These are phyloP conservation scores for Temnothorax curvispinosus DNA, from an alignment of 1,140 invertebrate genomes.

Conservation along the genomic window DNA sequence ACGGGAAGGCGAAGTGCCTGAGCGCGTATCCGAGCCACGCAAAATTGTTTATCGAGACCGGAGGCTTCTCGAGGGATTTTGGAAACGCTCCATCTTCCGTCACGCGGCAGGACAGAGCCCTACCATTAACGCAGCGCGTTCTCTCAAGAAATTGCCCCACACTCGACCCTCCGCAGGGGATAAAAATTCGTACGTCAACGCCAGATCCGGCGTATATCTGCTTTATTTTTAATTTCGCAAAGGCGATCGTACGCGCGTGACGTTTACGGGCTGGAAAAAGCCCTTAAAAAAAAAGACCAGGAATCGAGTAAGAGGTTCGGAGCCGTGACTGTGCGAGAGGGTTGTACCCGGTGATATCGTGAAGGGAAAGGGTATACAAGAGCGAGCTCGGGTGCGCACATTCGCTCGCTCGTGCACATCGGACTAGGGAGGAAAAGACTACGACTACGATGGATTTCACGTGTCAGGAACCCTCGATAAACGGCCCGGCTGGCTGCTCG, in stretches of 20 bases:
- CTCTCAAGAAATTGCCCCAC: neutral
- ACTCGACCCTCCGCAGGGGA: neutral
- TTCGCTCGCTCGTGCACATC: slow-evolving; percentile 24
- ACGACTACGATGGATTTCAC: slow-evolving; percentile 58
- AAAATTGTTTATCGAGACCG: slow-evolving; percentile 73
- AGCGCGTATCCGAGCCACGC: neutral
- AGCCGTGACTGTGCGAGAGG: neutral
- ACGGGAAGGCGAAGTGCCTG: neutral
- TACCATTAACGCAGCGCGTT: slow-evolving; percentile 63
- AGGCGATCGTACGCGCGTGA: neutral
- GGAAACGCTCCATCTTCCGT: slow-evolving; percentile 64
- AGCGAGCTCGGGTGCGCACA: neutral
- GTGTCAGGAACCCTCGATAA: slow-evolving; percentile 64
- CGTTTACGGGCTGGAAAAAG: slow-evolving; percentile 9
- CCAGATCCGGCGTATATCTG: slow-evolving; percentile 3
- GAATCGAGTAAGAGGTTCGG: neutral
- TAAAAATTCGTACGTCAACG: slow-evolving; percentile 63
- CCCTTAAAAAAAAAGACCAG: neutral
- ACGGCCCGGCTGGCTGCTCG: slow-evolving; percentile 63
- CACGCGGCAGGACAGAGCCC: slow-evolving; percentile 33
- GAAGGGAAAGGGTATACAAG: neutral
- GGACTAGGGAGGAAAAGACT: slow-evolving; percentile 37
- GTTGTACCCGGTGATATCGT: neutral
- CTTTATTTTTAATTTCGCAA: slow-evolving; percentile 66
- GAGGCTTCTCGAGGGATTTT: slow-evolving; percentile 63